Conservation (phyloP, 35 echinoderm and acorn worm genomes). For the Ophioderma brevispina region DNA sequence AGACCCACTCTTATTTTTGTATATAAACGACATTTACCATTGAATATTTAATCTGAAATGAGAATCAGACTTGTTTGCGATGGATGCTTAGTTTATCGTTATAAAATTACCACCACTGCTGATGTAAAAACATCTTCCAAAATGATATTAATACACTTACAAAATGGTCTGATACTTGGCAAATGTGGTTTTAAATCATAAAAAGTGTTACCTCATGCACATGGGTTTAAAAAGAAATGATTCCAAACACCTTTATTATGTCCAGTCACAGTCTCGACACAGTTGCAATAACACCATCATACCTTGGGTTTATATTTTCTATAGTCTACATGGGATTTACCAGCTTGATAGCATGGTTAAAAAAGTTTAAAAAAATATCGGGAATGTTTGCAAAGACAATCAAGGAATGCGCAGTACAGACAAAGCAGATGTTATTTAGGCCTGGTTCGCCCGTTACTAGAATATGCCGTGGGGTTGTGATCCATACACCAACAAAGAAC, state of each 20-base stretch:
- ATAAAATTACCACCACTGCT: background rate
- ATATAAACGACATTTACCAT: background rate
- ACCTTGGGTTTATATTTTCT: no score
- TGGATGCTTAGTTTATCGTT: background rate
- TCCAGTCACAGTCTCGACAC: no score
- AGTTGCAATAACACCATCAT: no score
- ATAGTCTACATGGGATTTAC: background rate
- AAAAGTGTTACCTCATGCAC: no score
- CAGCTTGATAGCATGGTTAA: background rate
- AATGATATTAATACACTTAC: constrained; percentile 10
- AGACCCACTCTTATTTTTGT: background rate
- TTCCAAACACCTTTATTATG: no score
- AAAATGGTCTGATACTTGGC: background rate
- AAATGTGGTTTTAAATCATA: background rate
- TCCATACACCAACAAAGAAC: no score
- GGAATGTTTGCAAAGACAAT: background rate
- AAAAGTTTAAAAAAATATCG: constrained; percentile 4
- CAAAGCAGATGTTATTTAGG: background rate
- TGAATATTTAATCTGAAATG: constrained; percentile 14
- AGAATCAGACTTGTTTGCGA: background rate
- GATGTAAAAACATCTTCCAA: background rate
- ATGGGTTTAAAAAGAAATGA: no score
- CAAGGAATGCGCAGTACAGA: background rate
- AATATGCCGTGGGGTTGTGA: no score
- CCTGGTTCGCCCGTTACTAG: no score